Evolutionary conservation across 2,888 invertebrate genomes (phyloP), one percentile per base, ranked within the genome.

Genomic region (Physocephala rufipes): DNA sequence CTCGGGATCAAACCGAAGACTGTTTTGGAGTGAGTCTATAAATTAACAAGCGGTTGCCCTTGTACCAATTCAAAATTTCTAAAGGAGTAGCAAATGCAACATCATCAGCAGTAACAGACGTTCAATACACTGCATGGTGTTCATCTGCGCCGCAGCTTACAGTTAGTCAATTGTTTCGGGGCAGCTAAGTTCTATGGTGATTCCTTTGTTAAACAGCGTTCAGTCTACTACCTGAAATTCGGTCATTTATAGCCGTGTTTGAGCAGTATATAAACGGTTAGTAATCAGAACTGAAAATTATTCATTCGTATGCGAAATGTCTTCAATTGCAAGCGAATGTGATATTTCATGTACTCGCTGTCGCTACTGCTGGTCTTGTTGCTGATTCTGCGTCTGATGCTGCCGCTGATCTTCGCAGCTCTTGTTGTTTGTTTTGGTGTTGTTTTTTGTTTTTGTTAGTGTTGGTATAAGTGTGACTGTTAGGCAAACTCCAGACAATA

Each of bases 301-400:
- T 21, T 49, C 49, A n/a, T 15, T 49, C 36, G 47, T 47, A 63
- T 5, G 47, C 45, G 45, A 66, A 51, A 65, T 65, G 62, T 30
- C 49, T 58, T 55, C 68, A 73, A 73, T 73, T 71, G 69, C 69
- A 73, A 73, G 71, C 66, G 68, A 73, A 73, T n/a, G n/a, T n/a
- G n/a, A n/a, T 68, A 68, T 65, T 69, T 71, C 51, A 71, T 36
- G 71, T 62, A 71, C 70, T 73, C 73, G 70, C 47, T 67, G 67
- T 59, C 58, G 61, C 64, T 53, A 67, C 49, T 15, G 53, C 51
- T 59, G 63, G 55, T 55, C 36, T 49, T 63, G 66, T 30, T 63
- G 71, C 43, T 51, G 49, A 58, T 53, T 13, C 67, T 47, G 64
- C 62, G n/a, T n/a, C n/a, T n/a, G n/a, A n/a, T 36, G 36, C 36